phyloP scores from a whole-genome alignment of 2,888 invertebrate genomes.

The Tethea ocularis region DNA sequence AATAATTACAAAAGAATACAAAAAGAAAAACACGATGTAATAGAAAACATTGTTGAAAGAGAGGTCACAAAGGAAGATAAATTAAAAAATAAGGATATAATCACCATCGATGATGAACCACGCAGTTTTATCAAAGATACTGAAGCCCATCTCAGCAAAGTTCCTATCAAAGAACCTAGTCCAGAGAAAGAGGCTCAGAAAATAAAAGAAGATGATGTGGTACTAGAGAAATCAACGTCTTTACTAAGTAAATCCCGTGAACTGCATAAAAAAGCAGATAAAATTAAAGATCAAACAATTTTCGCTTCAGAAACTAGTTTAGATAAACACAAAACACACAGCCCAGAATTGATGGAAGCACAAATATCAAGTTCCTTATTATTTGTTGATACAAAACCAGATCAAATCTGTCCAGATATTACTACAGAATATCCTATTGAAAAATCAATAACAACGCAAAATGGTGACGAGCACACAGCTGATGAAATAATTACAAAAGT shows the following conservation, averaged over 20 bases:
- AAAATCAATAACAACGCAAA: not conserved
- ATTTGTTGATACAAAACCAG: too few relatives aligned
- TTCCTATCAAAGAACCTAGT: slow-evolving; percentile 56
- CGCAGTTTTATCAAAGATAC: slow-evolving; percentile 45
- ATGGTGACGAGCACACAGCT: not conserved
- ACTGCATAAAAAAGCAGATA: slow-evolving; percentile 22
- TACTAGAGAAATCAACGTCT: not conserved
- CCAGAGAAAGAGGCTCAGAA: slow-evolving; percentile 47
- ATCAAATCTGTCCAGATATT: not conserved
- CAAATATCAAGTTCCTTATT: not conserved
- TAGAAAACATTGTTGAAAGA: not conserved
- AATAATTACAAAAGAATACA: slow-evolving; percentile 24
- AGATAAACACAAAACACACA: not conserved
- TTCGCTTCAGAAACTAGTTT: not conserved
- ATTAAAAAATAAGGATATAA: slow-evolving; percentile 25
- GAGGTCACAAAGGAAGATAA: not conserved
- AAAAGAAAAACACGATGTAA: not conserved
- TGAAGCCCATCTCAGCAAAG: slow-evolving; percentile 48
- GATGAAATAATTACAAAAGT: not conserved
- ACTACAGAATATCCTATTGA: not conserved
- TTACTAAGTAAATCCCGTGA: slow-evolving; percentile 21
- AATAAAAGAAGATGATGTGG: slow-evolving; percentile 15
- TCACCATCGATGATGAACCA: slow-evolving; percentile 47
- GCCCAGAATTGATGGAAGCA: not conserved
- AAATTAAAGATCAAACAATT: slow-evolving; percentile 2